phyloP scores from a whole-genome alignment of 1,140 invertebrate species.

The Riptortus pedestris region DNA sequence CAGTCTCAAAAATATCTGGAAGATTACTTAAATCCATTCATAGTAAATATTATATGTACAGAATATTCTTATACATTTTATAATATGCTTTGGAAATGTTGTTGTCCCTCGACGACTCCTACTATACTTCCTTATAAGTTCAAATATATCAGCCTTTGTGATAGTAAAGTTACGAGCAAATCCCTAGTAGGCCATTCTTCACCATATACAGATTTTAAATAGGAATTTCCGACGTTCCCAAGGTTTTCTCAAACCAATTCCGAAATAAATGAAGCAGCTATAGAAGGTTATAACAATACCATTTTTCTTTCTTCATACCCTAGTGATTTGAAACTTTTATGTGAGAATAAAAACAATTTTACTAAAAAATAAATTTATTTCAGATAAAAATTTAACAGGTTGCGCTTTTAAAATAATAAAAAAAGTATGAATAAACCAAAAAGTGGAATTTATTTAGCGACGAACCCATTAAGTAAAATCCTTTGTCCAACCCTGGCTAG shows the following conservation, averaged over 20 bases:
- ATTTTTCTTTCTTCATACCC: not conserved
- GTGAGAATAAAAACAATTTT: too few relatives aligned
- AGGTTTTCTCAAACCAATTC: not conserved
- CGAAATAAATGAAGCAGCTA: not conserved
- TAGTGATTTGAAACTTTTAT: not conserved
- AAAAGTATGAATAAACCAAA: too few relatives aligned
- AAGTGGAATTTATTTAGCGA: too few relatives aligned
- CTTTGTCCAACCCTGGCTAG: too few relatives aligned
- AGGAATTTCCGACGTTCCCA: not conserved
- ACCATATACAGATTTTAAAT: not conserved
- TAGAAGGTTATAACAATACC: not conserved
- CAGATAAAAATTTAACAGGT: too few relatives aligned
- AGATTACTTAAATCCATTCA: conserved; percentile 12
- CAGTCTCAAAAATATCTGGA: conserved; percentile 11
- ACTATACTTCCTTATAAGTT: not conserved
- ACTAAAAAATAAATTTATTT: too few relatives aligned
- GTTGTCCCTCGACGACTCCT: not conserved
- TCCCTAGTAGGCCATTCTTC: not conserved
- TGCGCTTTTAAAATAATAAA: too few relatives aligned
- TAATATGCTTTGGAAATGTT: conserved; percentile 11
- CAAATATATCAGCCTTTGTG: conserved; percentile 6
- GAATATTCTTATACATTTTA: too few relatives aligned
- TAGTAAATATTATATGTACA: conserved; percentile 14
- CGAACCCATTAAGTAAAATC: too few relatives aligned
- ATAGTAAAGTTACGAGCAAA: not conserved